Base-by-base conservation (phyloP, 2,888 invertebrate genomes). In the Trachelus troglodyta region DNA sequence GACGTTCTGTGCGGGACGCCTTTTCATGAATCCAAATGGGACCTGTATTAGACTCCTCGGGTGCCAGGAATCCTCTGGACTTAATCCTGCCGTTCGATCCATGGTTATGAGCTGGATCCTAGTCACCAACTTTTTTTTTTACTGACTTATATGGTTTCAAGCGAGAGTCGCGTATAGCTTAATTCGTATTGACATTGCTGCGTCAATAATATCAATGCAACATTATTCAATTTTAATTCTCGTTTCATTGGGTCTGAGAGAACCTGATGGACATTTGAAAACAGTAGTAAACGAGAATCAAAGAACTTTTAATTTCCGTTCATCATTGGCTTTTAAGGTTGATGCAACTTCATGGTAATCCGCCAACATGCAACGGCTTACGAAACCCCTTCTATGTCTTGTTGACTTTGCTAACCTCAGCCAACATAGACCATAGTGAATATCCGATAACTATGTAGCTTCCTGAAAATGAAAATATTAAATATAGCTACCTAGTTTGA, bases 21-120 rank as follows among this genome's bases (percentile, higher is more conserved):
- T 71, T 71, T 71, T 34, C 71, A 71, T 71, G 71, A 71, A 71
- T 71, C 71, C n/a, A 71, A 71, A 71, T 71, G 71, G 23, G 71
- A 12, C 31, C 71, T 34, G 71, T 71, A 71, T 31, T 71, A 71
- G 31, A 71, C 33, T 71, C 31, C 71, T 12, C 31, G 71, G 71
- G 12, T 12, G 56, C 23, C 56, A 56, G 56, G 56, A 56, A 56
- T 23, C 23, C 56, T 23, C 6, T 23, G 56, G 9, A 56, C 56
- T 56, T 56, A 56, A 56, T 56, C 15, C 56, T 56, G 23, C 56
- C 56, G 9, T 56, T 23, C 56, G 56, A 23, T 56, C 56, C 56
- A 23, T 9, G 56, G 15, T 56, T 56, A 56, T 56, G 23, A 56
- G 23, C 2, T 56, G 56, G 56, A 23, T 23, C 56, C 6, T 40